Conservation (phyloP, 2,113 vertebrate genomes). For the Phyllostomus hastatus region DNA sequence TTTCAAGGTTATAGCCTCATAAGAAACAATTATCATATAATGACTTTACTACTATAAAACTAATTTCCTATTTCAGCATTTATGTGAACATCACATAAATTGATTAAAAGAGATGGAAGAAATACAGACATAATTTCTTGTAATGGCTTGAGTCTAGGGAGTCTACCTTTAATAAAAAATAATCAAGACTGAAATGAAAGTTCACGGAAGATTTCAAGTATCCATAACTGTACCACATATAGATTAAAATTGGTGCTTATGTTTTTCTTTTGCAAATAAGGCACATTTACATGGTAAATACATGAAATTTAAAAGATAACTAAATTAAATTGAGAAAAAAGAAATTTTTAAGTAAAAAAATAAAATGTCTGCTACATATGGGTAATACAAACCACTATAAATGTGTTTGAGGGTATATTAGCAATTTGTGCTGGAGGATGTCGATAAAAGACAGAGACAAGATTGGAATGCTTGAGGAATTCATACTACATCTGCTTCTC, state of each 20-base stretch:
- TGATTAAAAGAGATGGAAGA: slow-evolving; percentile 63
- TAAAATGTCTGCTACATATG: neutral
- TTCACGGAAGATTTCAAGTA: slow-evolving; percentile 14
- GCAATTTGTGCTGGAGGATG: neutral
- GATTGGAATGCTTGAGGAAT: neutral
- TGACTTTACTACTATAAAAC: slow-evolving; percentile 61
- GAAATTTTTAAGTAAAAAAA: slow-evolving; percentile 80
- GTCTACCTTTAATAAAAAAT: slow-evolving; percentile 49
- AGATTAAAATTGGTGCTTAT: neutral
- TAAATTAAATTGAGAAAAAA: slow-evolving; percentile 83
- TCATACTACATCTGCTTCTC: neutral
- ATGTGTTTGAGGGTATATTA: neutral
- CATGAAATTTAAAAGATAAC: slow-evolving; percentile 85
- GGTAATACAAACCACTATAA: neutral
- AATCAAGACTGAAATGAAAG: neutral
- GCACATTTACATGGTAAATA: slow-evolving; percentile 88
- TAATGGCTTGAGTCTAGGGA: slow-evolving; percentile 56
- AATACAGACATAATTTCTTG: slow-evolving; percentile 60
- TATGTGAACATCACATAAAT: slow-evolving; percentile 51
- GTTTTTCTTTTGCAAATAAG: slow-evolving; percentile 89
- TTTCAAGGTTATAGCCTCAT: slow-evolving; percentile 62
- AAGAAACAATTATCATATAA: slow-evolving; percentile 73
- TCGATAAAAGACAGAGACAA: neutral
- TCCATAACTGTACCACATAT: neutral
- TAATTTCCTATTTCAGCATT: slow-evolving; percentile 72